phyloP scores from a whole-genome alignment of 2,888 invertebrate species.

The Trissonchulus sp. region DNA sequence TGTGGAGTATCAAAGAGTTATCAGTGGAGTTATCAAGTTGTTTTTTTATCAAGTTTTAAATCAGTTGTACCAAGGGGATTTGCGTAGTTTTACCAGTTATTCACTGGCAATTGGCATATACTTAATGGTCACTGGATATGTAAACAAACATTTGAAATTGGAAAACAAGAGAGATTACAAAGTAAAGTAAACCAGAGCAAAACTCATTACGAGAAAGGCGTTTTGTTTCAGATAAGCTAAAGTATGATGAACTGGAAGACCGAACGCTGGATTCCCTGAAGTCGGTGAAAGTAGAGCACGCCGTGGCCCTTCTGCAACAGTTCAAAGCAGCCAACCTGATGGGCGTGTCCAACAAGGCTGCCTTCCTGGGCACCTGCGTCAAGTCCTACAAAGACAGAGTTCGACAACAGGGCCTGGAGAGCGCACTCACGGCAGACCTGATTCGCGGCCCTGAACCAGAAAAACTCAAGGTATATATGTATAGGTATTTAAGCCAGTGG shows the following conservation, averaged over 20 bases:
- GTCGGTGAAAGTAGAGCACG: slow-evolving; percentile 76
- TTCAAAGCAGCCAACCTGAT: slow-evolving; percentile 96
- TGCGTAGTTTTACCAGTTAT: no score
- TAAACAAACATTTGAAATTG: no score
- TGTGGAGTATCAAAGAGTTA: no score
- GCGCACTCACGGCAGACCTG: slow-evolving; percentile 51
- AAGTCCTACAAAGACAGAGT: slow-evolving; percentile 83
- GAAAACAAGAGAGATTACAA: no score
- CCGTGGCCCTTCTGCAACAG: slow-evolving; percentile 67
- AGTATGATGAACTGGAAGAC: slow-evolving; percentile 93
- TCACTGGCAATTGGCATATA: no score
- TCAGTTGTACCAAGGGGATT: no score
- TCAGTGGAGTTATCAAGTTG: no score
- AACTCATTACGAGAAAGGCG: no score
- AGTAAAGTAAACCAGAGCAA: no score
- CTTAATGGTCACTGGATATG: no score
- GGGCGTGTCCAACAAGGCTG: slow-evolving; percentile 99
- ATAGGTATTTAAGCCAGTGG: no score
- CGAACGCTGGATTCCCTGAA: slow-evolving; percentile 94
- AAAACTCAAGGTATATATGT: slow-evolving; percentile 70
- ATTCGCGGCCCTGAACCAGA: slow-evolving; percentile 91
- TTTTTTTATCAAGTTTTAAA: no score
- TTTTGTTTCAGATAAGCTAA: slow-evolving; percentile 71
- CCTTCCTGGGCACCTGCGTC: slow-evolving; percentile 98
- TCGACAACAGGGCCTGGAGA: slow-evolving; percentile 53